Conservation (phyloP, 2,113 vertebrate genomes). For the Passer montanus region DNA sequence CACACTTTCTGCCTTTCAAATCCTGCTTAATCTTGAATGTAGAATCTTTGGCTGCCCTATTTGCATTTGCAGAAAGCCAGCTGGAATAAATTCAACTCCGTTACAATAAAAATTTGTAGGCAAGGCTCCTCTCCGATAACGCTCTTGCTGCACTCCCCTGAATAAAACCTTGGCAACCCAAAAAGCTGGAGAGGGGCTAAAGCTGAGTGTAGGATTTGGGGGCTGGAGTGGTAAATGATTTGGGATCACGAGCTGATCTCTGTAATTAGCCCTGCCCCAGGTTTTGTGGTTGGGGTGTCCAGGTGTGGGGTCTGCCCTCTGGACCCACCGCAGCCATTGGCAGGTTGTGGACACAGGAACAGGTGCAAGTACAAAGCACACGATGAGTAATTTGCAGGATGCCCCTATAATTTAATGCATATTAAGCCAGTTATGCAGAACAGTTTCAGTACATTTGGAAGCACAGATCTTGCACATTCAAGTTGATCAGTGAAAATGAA, state of each 20-base stretch:
- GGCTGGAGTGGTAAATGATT: not conserved
- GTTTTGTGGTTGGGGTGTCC: not conserved
- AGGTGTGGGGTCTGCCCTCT: not conserved
- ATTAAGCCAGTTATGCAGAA: slow-evolving; percentile 52
- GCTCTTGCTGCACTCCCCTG: not conserved
- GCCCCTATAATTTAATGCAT: slow-evolving; percentile 53
- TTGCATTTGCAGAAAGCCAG: slow-evolving; percentile 15
- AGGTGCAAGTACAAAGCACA: slow-evolving; percentile 19
- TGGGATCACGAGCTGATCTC: not conserved
- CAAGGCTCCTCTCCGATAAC: not conserved
- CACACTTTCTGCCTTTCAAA: not conserved
- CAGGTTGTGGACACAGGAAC: not conserved
- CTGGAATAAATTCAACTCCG: slow-evolving; percentile 2
- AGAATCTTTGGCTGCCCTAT: not conserved
- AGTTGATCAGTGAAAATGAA: not conserved
- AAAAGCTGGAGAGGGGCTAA: not conserved
- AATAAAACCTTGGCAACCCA: not conserved
- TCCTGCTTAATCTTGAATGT: slow-evolving; percentile 21
- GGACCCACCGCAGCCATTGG: not conserved
- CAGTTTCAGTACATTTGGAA: slow-evolving; percentile 14
- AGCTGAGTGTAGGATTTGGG: not conserved
- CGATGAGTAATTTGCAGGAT: slow-evolving; percentile 13
- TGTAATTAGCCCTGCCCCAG: not conserved
- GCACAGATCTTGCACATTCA: slow-evolving; percentile 20
- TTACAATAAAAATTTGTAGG: not conserved